These are phyloP conservation scores for Semotilus atromaculatus DNA, from an alignment of 2,797 vertebrate genomes.

Conservation along the genomic window DNA sequence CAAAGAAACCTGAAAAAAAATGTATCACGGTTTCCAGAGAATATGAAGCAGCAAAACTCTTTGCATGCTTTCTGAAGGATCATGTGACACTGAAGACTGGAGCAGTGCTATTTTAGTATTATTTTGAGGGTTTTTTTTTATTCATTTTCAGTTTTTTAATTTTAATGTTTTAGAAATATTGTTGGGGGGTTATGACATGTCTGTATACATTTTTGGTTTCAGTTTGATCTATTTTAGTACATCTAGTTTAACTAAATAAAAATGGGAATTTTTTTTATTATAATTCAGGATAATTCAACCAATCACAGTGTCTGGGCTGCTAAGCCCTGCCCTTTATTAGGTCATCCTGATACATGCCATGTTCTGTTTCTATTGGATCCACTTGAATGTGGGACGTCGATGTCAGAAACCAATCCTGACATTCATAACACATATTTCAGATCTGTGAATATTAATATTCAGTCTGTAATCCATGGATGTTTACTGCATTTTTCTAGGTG, in stretches of 20 bases:
- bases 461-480: not conserved
- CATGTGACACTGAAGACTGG: not conserved
- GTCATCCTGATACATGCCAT: not conserved
- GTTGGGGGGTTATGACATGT: too few species aligned
- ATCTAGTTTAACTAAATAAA: not conserved
- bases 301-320: too few species aligned
- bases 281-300: too few species aligned
- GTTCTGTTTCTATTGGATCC: not conserved
- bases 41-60: too few species aligned
- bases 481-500: constrained; percentile 77
- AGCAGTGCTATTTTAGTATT: not conserved
- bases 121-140: not conserved
- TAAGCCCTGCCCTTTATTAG: too few species aligned
- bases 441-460: not conserved
- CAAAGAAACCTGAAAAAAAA: not conserved
- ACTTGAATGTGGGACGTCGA: not conserved
- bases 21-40: not conserved
- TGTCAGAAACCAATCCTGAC: not conserved
- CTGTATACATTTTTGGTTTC: not conserved
- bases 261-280: too few species aligned
- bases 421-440: not conserved
- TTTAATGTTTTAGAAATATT: too few species aligned
- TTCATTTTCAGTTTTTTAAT: too few species aligned
- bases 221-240: not conserved
- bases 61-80: not conserved